phyloP scores from a whole-genome alignment of 2,797 vertebrate genomes.

The Oreochromis mossambicus region DNA sequence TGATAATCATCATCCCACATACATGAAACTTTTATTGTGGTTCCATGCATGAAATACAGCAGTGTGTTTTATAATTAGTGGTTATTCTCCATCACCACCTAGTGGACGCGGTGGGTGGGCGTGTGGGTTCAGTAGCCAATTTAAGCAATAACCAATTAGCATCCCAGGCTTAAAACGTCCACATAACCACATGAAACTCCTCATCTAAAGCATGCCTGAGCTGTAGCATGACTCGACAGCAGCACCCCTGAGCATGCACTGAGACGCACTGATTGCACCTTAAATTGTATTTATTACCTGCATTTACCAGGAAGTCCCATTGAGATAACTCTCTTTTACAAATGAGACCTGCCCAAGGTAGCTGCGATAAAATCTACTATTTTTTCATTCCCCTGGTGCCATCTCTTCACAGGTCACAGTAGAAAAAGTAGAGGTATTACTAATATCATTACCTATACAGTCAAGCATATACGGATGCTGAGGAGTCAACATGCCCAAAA shows the following conservation, averaged over 20 bases:
- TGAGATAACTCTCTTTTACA: rapidly evolving
- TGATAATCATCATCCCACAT: rapidly evolving
- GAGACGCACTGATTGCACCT: rapidly evolving
- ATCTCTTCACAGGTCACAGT: neutral
- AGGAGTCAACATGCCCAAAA: neutral
- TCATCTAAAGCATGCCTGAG: neutral
- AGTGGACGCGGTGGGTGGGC: neutral
- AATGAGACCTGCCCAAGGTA: neutral
- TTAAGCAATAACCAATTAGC: rapidly evolving
- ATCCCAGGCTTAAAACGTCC: neutral
- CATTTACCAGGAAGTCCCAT: neutral
- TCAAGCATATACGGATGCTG: neutral
- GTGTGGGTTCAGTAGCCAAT: neutral
- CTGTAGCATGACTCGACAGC: neutral
- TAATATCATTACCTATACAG: neutral
- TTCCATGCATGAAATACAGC: neutral
- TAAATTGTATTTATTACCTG: neutral
- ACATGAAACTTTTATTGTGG: neutral
- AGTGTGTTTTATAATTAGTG: neutral
- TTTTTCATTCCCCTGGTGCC: neutral
- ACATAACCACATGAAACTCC: neutral
- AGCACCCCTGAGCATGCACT: neutral
- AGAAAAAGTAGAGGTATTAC: neutral
- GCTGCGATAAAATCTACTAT: neutral
- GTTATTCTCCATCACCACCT: neutral